These are phyloP conservation scores for Trichacis sp. DNA, from an alignment of 2,888 invertebrate genomes.

Conservation along the genomic window DNA sequence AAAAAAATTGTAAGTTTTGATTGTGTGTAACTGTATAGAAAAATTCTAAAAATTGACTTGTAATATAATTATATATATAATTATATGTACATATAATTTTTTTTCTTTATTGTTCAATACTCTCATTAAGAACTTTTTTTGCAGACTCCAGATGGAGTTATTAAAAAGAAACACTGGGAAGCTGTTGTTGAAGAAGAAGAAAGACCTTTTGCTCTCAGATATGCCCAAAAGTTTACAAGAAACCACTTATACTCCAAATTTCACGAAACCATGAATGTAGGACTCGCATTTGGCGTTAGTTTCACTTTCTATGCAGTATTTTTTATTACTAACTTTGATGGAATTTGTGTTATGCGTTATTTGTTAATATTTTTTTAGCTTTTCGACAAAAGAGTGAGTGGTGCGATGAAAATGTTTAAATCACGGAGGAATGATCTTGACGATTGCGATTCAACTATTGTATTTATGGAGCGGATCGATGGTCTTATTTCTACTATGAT, in stretches of 20 bases:
- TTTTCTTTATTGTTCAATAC: too few species aligned
- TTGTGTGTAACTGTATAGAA: too few species aligned
- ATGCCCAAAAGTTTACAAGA: slow-evolving; percentile 29
- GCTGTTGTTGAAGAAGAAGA: slow-evolving; percentile 23
- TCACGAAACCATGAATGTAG: slow-evolving; percentile 16
- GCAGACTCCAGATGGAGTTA: slow-evolving; percentile 40
- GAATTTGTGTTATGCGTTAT: too few species aligned
- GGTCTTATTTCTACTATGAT: slow-evolving; percentile 36
- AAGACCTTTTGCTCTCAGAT: slow-evolving; percentile 15
- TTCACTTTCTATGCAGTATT: background rate
- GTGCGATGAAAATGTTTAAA: too few species aligned
- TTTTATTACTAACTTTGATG: too few species aligned
- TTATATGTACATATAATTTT: too few species aligned
- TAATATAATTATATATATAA: too few species aligned
- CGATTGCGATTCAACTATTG: slow-evolving; percentile 28
- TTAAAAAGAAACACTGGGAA: slow-evolving; percentile 37
- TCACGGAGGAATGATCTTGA: slow-evolving; percentile 6
- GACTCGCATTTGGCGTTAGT: slow-evolving; percentile 16
- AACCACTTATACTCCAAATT: slow-evolving; percentile 28
- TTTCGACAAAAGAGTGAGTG: too few species aligned
- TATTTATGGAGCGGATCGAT: slow-evolving; percentile 23
- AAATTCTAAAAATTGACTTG: too few species aligned
- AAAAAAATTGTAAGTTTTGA: too few species aligned
- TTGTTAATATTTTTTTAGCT: too few species aligned
- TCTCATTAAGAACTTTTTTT: too few species aligned